A percentile compares a stretch with the other conserved stretches of the same genome.
These are phyloP conservation scores for Pandion haliaetus DNA, from an alignment of 2,113 vertebrate species.

Conservation along the genomic window DNA sequence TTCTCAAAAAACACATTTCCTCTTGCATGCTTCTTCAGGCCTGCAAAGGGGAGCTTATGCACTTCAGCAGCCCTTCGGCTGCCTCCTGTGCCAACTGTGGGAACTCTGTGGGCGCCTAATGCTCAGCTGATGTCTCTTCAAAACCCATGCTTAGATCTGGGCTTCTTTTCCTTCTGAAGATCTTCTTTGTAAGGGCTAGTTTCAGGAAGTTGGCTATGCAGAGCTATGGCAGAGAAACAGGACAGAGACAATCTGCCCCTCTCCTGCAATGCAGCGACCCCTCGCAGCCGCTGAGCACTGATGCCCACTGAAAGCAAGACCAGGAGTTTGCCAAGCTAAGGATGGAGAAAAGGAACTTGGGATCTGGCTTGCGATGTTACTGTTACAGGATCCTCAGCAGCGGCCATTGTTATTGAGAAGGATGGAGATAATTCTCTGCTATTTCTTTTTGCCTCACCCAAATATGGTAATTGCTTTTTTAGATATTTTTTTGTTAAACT, in stretches of 20 bases:
- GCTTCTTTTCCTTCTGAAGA: not conserved
- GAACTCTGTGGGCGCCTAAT: not conserved
- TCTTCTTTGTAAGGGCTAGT: not conserved
- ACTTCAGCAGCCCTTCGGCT: not conserved
- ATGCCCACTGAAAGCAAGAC: not conserved
- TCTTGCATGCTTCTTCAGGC: not conserved
- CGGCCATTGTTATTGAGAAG: not conserved
- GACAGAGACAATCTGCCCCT: not conserved
- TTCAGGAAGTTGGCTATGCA: not conserved
- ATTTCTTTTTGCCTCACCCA: not conserved
- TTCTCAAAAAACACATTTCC: not conserved
- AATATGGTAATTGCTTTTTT: not conserved
- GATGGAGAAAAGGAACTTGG: not conserved
- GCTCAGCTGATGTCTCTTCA: not conserved
- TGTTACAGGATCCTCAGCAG: not conserved
- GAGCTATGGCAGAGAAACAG: not conserved
- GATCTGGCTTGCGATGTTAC: not conserved
- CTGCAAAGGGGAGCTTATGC: not conserved
- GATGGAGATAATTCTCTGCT: not conserved
- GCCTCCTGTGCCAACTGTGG: fast-evolving
- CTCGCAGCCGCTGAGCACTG: not conserved
- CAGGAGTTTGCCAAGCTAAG: not conserved
- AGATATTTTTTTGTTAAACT: not conserved
- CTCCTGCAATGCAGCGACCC: not conserved
- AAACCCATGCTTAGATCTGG: not conserved